These are phyloP conservation scores for Diploscapter pachys DNA, from an alignment of 1,140 invertebrate species.

Conservation along the genomic window DNA sequence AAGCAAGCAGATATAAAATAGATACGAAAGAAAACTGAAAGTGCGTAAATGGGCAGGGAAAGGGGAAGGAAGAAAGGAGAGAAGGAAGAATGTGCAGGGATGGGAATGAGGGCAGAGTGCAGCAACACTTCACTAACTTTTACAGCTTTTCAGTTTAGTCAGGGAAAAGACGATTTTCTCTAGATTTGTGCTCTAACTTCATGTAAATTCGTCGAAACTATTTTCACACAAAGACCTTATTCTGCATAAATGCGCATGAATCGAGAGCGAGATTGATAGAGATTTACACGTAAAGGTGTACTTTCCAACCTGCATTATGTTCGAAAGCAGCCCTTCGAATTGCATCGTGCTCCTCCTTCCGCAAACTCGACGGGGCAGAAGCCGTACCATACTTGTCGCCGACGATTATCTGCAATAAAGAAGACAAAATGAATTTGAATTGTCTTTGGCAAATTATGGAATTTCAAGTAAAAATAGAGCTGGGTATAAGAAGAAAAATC, in stretches of 20 bases:
- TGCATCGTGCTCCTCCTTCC: conserved; percentile 29
- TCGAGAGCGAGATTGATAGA: too few relatives aligned
- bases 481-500: not conserved
- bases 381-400: conserved; percentile 23
- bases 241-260: too few relatives aligned
- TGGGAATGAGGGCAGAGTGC: not conserved
- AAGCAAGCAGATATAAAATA: not conserved
- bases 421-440: not conserved
- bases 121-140: not conserved
- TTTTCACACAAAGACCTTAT: too few relatives aligned
- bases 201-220: too few relatives aligned
- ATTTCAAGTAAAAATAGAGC: not conserved
- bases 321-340: conserved; percentile 27
- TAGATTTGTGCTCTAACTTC: too few relatives aligned
- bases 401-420: conserved; percentile 14
- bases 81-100: conserved; percentile 13
- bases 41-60: conserved; percentile 5
- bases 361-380: conserved; percentile 11
- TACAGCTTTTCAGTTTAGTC: too few relatives aligned
- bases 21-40: conserved; percentile 1
- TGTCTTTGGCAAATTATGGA: not conserved
- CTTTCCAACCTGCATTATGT: conserved; percentile 24
- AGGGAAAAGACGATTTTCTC: too few relatives aligned
- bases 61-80: not conserved
- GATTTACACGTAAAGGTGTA: too few relatives aligned